Evolutionary conservation across 2,888 invertebrate genomes (phyloP).

Genomic region (Drosophila niveifrons): DNA sequence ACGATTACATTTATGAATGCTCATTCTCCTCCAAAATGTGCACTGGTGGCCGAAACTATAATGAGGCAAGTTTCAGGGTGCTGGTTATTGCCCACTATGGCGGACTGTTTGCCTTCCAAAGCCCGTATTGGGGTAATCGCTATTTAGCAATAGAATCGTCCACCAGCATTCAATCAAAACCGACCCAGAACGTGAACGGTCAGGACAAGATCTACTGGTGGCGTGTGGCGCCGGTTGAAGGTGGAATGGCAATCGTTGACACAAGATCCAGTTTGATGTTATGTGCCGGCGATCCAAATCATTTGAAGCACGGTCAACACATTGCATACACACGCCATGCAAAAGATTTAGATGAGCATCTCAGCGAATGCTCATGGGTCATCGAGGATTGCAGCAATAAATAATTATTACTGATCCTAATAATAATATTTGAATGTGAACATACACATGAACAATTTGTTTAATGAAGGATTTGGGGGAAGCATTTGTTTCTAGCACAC

Average conservation of each 20-base stretch:
- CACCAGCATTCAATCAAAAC: too few species aligned
- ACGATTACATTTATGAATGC: too few species aligned
- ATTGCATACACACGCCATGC: constrained; percentile 69
- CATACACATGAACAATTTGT: constrained; percentile 12
- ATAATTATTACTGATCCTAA: background rate
- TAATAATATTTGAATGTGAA: background rate
- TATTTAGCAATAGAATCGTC: too few species aligned
- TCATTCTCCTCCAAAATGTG: fast-evolving
- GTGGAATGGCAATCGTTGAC: constrained; percentile 60
- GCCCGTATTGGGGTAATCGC: too few species aligned
- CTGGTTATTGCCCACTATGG: too few species aligned
- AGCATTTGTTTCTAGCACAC: background rate
- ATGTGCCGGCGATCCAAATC: constrained; percentile 75
- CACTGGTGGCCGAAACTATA: too few species aligned
- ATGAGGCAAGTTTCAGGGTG: too few species aligned
- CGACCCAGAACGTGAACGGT: constrained; percentile 50
- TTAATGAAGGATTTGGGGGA: background rate
- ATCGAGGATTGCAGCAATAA: constrained; percentile 73
- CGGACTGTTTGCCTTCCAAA: too few species aligned
- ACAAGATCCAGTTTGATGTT: constrained; percentile 44
- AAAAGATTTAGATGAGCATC: constrained; percentile 4
- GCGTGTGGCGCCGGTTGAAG: constrained; percentile 46
- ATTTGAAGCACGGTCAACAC: too few species aligned
- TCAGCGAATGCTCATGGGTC: constrained; percentile 69
- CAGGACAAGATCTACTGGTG: constrained; percentile 52